Percentiles rank a stretch among this genome's conserved stretches.
phyloP scores from a whole-genome alignment of 2,797 vertebrate genomes.

The Buphagus erythrorhynchus region DNA sequence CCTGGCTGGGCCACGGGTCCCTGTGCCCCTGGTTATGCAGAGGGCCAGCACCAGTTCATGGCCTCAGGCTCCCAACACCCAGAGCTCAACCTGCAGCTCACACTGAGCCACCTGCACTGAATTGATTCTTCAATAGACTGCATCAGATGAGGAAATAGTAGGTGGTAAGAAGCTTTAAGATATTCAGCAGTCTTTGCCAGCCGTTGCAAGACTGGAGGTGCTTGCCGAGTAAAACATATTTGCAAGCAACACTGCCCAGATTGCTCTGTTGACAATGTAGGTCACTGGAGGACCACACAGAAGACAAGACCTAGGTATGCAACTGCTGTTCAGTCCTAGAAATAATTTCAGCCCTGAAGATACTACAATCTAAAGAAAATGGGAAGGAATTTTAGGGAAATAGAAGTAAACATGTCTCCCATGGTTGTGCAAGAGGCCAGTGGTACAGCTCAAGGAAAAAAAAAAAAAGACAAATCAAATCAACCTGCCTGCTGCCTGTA shows the following conservation, averaged over 20 bases:
- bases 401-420: neutral
- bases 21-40: neutral
- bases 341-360: neutral
- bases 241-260: neutral
- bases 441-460: neutral
- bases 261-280: neutral
- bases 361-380: neutral
- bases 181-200: neutral
- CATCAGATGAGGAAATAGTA: neutral
- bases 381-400: neutral
- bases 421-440: neutral
- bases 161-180: neutral
- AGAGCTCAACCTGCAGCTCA: neutral
- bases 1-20: neutral
- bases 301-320: neutral
- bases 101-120: neutral
- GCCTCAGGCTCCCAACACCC: neutral
- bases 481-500: neutral
- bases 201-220: neutral
- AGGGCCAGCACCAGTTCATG: neutral
- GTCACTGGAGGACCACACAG: neutral
- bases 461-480: neutral
- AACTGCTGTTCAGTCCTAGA: neutral
- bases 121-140: neutral
- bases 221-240: neutral